These are phyloP conservation scores for Argyrosomus japonicus DNA, from an alignment of 2,113 vertebrate species.

Conservation along the genomic window DNA sequence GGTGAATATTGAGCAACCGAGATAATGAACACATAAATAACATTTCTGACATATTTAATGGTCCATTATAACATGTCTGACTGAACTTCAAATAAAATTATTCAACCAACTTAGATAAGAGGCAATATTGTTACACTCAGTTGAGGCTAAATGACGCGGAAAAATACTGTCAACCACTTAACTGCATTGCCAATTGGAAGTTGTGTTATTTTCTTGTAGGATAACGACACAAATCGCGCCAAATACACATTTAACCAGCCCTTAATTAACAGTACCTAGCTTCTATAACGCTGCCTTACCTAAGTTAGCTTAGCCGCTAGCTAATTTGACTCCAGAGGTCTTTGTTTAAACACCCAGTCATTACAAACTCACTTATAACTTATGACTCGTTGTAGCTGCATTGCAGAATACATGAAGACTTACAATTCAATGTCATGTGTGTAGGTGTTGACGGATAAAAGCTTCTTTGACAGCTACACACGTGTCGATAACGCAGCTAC, in stretches of 20 bases:
- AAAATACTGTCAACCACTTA: not conserved
- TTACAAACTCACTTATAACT: not conserved
- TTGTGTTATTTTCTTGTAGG: not conserved
- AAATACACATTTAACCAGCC: not conserved
- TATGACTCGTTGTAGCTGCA: not conserved
- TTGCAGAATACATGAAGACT: not conserved
- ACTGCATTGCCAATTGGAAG: not conserved
- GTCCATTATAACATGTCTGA: not conserved
- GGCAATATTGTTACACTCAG: not conserved
- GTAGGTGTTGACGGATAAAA: not conserved
- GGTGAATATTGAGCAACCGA: not conserved
- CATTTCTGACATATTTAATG: not conserved
- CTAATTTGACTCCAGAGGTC: not conserved
- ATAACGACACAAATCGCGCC: not conserved
- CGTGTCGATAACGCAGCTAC: not conserved
- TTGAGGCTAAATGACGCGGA: not conserved
- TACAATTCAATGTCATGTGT: not conserved
- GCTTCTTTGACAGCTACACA: conserved; percentile 27
- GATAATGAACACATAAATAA: not conserved
- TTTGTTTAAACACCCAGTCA: not conserved
- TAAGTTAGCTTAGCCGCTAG: conserved; percentile 13
- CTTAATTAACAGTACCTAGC: not conserved
- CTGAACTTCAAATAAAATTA: not conserved
- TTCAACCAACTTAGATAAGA: not conserved
- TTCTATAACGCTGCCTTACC: not conserved